Conservation (phyloP, 2,797 vertebrate genomes). For the Chelmon rostratus region DNA sequence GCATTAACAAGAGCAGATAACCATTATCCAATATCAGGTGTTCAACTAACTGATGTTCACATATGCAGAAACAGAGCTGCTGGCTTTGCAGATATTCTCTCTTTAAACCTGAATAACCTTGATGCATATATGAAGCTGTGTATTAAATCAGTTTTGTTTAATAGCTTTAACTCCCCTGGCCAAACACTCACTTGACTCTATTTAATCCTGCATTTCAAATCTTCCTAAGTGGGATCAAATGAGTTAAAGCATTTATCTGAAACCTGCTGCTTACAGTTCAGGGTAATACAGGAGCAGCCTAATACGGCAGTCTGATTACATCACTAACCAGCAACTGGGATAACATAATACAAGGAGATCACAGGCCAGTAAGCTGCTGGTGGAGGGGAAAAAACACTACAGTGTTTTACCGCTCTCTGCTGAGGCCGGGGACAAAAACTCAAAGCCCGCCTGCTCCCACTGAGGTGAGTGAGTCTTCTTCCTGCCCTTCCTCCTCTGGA, state of each 20-base stretch:
- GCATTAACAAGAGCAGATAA: neutral
- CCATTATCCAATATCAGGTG: neutral
- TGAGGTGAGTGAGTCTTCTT: constrained; percentile 81
- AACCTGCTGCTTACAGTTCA: constrained; percentile 24
- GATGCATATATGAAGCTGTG: neutral
- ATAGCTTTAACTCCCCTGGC: neutral
- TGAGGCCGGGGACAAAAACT: constrained; percentile 81
- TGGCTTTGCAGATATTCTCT: neutral
- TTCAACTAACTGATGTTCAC: neutral
- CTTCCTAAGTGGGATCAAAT: constrained; percentile 25
- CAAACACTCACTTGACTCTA: constrained; percentile 14
- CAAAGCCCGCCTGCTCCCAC: constrained; percentile 88
- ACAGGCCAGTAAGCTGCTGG: neutral
- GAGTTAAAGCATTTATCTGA: constrained; percentile 33
- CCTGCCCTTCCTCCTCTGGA: constrained; percentile 93
- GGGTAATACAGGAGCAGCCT: constrained; percentile 14
- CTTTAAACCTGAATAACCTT: neutral
- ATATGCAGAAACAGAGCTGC: neutral
- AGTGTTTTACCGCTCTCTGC: constrained; percentile 87
- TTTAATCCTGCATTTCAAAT: constrained; percentile 27
- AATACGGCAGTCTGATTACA: constrained; percentile 7
- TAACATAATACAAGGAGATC: neutral
- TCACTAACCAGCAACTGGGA: constrained; percentile 10
- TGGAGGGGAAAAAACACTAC: neutral
- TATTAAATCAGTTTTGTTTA: neutral